Evolutionary conservation across 2,113 vertebrate species (phyloP), one percentile per base, ranked within the genome.

Genomic region (Origma solitaria): DNA sequence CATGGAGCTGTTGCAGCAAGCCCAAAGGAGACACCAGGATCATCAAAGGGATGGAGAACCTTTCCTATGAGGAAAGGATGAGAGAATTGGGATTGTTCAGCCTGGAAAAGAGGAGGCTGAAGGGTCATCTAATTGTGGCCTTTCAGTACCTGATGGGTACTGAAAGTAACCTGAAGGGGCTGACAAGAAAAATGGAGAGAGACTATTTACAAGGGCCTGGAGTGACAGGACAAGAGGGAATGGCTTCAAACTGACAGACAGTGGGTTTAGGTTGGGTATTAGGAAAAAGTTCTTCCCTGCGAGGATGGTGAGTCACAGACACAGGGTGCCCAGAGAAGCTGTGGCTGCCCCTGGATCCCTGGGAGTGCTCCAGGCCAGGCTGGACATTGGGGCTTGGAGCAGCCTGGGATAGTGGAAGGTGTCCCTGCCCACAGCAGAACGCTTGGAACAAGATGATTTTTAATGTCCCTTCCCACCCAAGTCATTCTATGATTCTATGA

Each of bases 1-100:
- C 7, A 2, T n/a, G 23, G 18, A 38, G 28, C 44, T 89, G 33
- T 7, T 45, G 33, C 13, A 66, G 38, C 0, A 0, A 73, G 45
- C 30, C 51, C 33, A 60, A 33, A 38, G 33, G 37, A 66, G 28
- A 20, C 6, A 73, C 23, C 19, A 28, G 44, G 13, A 66, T 11
- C 23, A 58, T 44, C 33, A 37, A 22, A 44, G 15, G 27, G 28
- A 24, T 38, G 37, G 19, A 68, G 37, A 76, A 44, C 11, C 27
- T 58, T 30, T 44, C 16, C 53, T 35, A 8, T 31, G 12, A 50
- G 37, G 31, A 57, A 81, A 57, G 31, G 18, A 27, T 37, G 50
- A 33, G 18, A 44, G 15, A 44, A 65, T 2, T 50, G 27, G 27
- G 13, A n/a, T 24, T 28, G 33, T 28, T 38, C 27, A 58, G 13